Evolutionary conservation across 2,797 vertebrate genomes (phyloP), one percentile per base, ranked within the genome.

Genomic region (Eutrigla gurnardus): DNA sequence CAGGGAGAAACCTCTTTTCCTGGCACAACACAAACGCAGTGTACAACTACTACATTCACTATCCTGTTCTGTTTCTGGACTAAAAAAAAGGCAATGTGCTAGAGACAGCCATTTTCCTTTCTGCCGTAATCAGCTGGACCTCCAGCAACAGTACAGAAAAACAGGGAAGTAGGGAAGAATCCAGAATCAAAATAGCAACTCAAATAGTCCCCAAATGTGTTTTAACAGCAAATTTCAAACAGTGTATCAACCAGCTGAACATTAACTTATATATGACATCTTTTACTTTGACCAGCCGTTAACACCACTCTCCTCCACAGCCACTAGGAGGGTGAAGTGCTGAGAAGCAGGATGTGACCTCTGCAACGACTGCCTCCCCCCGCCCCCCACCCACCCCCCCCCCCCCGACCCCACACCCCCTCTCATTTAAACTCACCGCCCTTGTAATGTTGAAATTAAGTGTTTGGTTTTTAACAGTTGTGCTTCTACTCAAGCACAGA

Each of bases 1-100:
- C 37, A 55, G 7, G 15, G 47, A 66, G 11, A 74, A 25, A 70
- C 7, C 17, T 69, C 33, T 58, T 76, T 25, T 83, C 78, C 77
- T 74, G 77, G 67, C 4, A 79, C 18, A 17, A 40, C 42, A 60
- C n/a, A 52, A 53, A 70, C n/a, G 43, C 5, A 3, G 6, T 6
- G 7, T 35, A 36, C 32, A 54, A 7, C 55, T 25, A 7, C 4
- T 25, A 32, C 10, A 43, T 75, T 9, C 1, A 11, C n/a, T 39
- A 13, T 58, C 2, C 55, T 53, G 3, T 54, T 66, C 17, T 33
- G 7, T 46, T 73, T 43, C 18, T 73, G 18, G n/a, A 47, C 3
- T 66, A 37, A 37, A 37, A 61, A 66, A 39, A 25, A 43, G 8
- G 33, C 46, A 53, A 12, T 5, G 11, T 43, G 32, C 43, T 14